These are phyloP conservation scores for Microplitis demolitor DNA, from an alignment of 1,140 invertebrate genomes.

Conservation along the genomic window DNA sequence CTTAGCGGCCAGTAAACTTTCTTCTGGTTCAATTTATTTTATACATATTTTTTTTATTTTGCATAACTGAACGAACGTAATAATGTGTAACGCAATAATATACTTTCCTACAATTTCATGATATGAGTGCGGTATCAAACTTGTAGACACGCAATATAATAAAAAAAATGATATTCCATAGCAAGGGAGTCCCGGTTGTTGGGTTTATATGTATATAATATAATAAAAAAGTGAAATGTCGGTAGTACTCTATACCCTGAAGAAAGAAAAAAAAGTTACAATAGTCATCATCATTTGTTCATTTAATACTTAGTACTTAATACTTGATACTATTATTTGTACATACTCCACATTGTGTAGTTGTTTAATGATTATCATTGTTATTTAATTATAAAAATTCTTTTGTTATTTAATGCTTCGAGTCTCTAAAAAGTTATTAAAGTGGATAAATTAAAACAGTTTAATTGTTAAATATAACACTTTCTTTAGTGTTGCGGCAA, in stretches of 20 bases:
- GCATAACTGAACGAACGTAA: slow-evolving; percentile 28
- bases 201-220: slow-evolving; percentile 11
- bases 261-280: slow-evolving; percentile 19
- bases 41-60: slow-evolving; percentile 14
- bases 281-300: slow-evolving; percentile 6
- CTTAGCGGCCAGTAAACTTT: slow-evolving; percentile 9
- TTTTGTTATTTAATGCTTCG: not conserved
- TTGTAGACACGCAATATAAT: slow-evolving; percentile 1
- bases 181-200: slow-evolving; percentile 5
- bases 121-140: not conserved
- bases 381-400: not conserved
- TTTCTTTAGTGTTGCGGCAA: too few relatives aligned
- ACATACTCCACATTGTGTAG: too few relatives aligned
- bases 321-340: too few relatives aligned
- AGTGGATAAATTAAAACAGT: too few relatives aligned
- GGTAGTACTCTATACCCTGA: slow-evolving; percentile 11
- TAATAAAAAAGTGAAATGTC: slow-evolving; percentile 42
- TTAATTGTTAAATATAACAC: too few relatives aligned
- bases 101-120: slow-evolving; percentile 20
- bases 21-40: slow-evolving; percentile 12
- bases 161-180: not conserved
- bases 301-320: not conserved
- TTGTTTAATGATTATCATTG: not conserved
- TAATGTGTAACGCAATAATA: slow-evolving; percentile 24
- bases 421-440: not conserved